Conservation (phyloP, 2,797 vertebrate genomes). For the Paramormyrops hopkinsi region DNA sequence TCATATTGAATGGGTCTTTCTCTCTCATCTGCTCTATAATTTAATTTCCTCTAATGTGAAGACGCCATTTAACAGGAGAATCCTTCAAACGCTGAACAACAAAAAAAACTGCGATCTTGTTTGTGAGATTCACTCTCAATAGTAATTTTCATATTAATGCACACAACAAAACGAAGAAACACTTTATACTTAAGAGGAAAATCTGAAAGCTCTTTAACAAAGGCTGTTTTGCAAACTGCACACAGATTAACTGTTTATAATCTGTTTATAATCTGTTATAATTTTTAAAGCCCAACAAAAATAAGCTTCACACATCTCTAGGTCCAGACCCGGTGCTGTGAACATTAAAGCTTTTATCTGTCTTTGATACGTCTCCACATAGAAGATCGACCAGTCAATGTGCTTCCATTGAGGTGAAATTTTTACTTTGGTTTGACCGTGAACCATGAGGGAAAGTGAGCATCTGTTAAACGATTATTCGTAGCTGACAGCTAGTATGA, state of each 20-base stretch:
- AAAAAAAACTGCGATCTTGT: neutral
- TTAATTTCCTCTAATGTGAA: neutral
- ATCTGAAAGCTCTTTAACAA: neutral
- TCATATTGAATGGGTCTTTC: neutral
- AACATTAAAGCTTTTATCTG: neutral
- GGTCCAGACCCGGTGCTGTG: neutral
- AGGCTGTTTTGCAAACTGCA: neutral
- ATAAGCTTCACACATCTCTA: neutral
- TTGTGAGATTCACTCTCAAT: neutral
- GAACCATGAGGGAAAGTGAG: neutral
- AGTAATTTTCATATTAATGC: neutral
- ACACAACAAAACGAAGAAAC: neutral
- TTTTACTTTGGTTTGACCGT: neutral
- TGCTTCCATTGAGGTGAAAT: neutral
- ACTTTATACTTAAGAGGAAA: neutral
- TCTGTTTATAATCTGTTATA: neutral
- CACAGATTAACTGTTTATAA: neutral
- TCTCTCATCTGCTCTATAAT: neutral
- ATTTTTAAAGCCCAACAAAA: neutral
- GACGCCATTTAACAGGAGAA: neutral
- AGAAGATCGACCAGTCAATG: neutral
- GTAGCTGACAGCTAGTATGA: slow-evolving; percentile 38
- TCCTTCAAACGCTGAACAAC: neutral
- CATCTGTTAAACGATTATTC: slow-evolving; percentile 5
- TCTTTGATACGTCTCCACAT: neutral